Conservation (phyloP, 1,140 invertebrate species). For the Bactericera cockerelli region DNA sequence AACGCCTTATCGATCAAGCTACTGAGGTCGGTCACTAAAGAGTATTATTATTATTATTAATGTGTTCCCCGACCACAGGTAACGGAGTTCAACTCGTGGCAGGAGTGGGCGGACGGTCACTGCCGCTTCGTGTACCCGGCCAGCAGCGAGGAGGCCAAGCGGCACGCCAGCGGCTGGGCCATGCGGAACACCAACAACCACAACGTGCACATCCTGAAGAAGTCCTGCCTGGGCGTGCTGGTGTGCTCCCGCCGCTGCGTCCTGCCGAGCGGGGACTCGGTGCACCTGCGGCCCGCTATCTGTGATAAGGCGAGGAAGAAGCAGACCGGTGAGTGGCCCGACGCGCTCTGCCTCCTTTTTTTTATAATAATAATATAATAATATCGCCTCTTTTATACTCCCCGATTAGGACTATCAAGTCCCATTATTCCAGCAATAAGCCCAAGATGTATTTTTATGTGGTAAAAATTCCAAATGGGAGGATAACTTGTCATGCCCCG, state of each 20-base stretch:
- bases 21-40: no score
- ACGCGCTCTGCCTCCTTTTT: no score
- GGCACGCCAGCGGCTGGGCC: constrained; percentile 91
- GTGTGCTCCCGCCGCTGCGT: constrained; percentile 74
- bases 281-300: constrained; percentile 86
- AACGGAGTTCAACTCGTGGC: constrained; percentile 65
- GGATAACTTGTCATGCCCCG: no score
- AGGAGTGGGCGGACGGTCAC: constrained; percentile 92
- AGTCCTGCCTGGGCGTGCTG: constrained; percentile 88
- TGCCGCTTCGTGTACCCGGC: constrained; percentile 71
- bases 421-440: no score
- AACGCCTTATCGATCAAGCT: no score
- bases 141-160: constrained; percentile 74
- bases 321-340: constrained; percentile 57
- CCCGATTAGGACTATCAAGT: no score
- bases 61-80: no score
- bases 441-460: no score
- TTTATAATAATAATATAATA: no score
- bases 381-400: no score
- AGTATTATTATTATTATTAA: no score
- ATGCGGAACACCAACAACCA: constrained; percentile 99
- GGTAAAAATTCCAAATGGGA: no score
- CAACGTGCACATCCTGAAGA: constrained; percentile 93
- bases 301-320: constrained; percentile 96
- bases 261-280: constrained; percentile 60